Conservation (phyloP, 2,888 invertebrate species). For the Eupithecia subfuscata region DNA sequence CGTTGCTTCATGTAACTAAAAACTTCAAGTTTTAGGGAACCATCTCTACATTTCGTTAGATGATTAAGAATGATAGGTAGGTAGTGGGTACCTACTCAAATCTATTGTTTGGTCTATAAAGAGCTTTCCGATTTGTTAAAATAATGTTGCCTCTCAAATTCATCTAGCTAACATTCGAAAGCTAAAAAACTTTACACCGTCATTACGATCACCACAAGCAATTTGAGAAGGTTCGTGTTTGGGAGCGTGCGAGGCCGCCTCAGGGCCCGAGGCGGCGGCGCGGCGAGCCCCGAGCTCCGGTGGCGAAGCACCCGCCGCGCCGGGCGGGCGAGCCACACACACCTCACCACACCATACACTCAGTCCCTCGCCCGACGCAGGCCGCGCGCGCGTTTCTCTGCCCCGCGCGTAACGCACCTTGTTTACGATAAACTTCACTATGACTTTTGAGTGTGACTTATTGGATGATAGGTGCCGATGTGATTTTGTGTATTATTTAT, state of each 20-base stretch:
- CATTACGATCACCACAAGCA: slow-evolving; percentile 34
- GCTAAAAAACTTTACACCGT: slow-evolving; percentile 13
- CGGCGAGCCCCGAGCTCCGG: background rate
- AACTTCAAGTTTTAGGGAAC: background rate
- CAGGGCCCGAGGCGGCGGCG: slow-evolving; percentile 21
- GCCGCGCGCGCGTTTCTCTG: slow-evolving; percentile 14
- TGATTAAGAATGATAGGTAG: background rate
- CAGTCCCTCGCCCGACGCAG: slow-evolving; percentile 5
- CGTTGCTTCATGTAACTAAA: background rate
- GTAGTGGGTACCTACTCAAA: background rate
- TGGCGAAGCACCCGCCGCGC: background rate
- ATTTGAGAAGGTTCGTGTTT: slow-evolving; percentile 34
- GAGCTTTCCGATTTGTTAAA: background rate
- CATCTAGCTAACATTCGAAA: slow-evolving; percentile 1
- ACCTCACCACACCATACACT: background rate
- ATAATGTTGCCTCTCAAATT: background rate
- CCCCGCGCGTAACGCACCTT: background rate
- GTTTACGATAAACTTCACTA: slow-evolving; percentile 19
- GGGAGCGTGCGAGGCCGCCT: slow-evolving; percentile 23
- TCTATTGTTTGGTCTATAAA: background rate
- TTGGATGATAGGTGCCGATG: slow-evolving; percentile 4
- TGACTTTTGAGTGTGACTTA: background rate
- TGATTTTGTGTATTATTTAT: slow-evolving; percentile 34
- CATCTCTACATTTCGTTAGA: background rate
- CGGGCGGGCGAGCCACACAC: background rate